Percentiles rank a stretch among this genome's conserved stretches.
phyloP scores from a whole-genome alignment of 2,113 vertebrate species.

The Myrmophylax atrothorax region DNA sequence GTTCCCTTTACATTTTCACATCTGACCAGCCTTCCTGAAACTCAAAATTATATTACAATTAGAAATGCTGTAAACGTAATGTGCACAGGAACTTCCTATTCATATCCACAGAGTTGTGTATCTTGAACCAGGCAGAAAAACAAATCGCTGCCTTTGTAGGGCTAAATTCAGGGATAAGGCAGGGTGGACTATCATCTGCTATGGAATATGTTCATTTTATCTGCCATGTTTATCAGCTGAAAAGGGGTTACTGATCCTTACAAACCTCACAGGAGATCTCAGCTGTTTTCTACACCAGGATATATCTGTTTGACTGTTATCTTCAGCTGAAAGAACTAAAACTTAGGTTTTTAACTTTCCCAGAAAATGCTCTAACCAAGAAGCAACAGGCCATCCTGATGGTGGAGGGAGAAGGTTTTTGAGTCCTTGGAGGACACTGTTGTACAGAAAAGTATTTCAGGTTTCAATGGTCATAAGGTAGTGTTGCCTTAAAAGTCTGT shows the following conservation, averaged over 20 bases:
- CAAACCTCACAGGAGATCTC: background rate
- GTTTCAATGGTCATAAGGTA: background rate
- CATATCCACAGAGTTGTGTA: background rate
- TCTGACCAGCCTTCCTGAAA: conserved; percentile 49
- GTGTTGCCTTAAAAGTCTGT: no score
- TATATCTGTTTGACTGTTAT: background rate
- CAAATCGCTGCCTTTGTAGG: background rate
- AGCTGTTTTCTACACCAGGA: background rate
- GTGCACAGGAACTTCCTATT: conserved; percentile 34
- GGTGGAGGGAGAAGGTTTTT: background rate
- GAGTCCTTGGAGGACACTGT: background rate
- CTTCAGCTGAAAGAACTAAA: background rate
- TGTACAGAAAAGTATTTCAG: background rate
- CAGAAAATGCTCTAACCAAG: background rate
- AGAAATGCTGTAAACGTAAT: background rate
- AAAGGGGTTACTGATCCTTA: background rate
- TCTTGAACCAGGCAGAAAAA: background rate
- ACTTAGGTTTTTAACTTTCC: background rate
- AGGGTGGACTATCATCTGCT: background rate
- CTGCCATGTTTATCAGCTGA: background rate
- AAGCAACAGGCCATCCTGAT: background rate
- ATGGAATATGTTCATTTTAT: background rate
- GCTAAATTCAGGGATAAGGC: background rate
- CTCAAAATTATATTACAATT: background rate
- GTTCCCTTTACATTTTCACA: background rate